Evolutionary conservation across 2,888 invertebrate genomes (phyloP), one percentile per base, ranked within the genome.

Genomic region (Patella ulyssiponensis): DNA sequence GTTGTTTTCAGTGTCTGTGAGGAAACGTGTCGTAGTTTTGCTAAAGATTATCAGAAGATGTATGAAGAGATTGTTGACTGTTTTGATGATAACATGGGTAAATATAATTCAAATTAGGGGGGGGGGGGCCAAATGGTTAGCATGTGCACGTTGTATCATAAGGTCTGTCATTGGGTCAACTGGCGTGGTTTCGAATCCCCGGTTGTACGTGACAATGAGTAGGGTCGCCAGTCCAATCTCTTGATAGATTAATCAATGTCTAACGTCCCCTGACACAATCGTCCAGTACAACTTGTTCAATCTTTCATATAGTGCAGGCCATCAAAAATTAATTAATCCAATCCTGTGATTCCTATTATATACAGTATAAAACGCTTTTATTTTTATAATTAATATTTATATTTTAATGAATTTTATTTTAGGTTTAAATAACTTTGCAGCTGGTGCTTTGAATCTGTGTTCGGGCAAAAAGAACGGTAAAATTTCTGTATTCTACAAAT

Each of bases 381-480:
- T 33, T 27, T 27, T n/a, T 27, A 9, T 52, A 20, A 33, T 20
- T 4, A 7, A 33, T 33, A 44, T n/a, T 11, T 73, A 27, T 54
- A 53, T 11, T 15, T 52, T 17, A 52, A 53, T 56, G 53, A 64
- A 51, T 33, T 72, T 69, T 53, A 20, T 84, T 84, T 77, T 76
- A 88, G 88, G 88, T 74, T 78, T 87, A 20, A 88, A 88, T 76
- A 88, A 87, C 70, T 87, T 80, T 86, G 87, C 88, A 56, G 86
- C 85, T 74, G 88, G 86, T 71, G 88, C 87, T 20, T 71, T 88
- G 23, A 75, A 80, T 11, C 77, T 87, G 1, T 87, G 87, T 75
- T 84, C 79, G 70, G 78, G 80, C 56, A 80, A 86, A 69, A 85
- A 83, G 81, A 88, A 88, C 85, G 88, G 88, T 88, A 83, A 83